A percentile compares a stretch with the other conserved stretches of the same genome.
phyloP scores from a whole-genome alignment of 2,888 invertebrate genomes.

The Hemicrepidius hirtus region DNA sequence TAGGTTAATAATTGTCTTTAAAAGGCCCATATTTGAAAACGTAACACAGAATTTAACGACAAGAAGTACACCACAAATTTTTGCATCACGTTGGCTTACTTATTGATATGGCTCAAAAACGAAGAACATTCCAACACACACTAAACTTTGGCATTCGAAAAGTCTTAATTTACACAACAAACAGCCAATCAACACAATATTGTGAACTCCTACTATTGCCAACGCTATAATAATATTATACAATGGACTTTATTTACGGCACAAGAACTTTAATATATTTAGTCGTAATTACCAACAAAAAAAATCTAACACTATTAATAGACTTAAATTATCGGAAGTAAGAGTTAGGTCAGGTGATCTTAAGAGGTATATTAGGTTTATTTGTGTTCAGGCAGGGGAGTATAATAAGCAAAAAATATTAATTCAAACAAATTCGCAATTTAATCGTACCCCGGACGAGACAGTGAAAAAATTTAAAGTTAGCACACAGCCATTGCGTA shows the following conservation, averaged over 20 bases:
- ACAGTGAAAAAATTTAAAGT: no score
- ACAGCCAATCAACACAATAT: conserved; percentile 57
- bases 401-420: no score
- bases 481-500: no score
- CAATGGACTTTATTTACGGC: conserved; percentile 43
- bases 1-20: conserved; percentile 53
- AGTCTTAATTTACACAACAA: conserved; percentile 62
- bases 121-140: conserved; percentile 60
- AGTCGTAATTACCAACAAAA: conserved; percentile 11
- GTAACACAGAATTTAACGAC: conserved; percentile 48
- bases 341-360: not conserved
- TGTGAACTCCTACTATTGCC: conserved; percentile 55
- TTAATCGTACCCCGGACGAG: no score
- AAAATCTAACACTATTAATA: no score
- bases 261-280: conserved; percentile 44
- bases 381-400: conserved; percentile 2
- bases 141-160: conserved; percentile 65
- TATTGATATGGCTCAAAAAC: conserved; percentile 64
- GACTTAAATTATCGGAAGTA: no score
- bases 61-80: conserved; percentile 45
- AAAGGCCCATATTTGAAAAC: conserved; percentile 51
- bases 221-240: conserved; percentile 51
- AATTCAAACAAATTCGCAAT: no score
- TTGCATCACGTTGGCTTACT: conserved; percentile 60
- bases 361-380: conserved; percentile 8